Evolutionary conservation across 1,140 invertebrate genomes (phyloP), one percentile per base, ranked within the genome.

Genomic region (Ooceraea biroi): DNA sequence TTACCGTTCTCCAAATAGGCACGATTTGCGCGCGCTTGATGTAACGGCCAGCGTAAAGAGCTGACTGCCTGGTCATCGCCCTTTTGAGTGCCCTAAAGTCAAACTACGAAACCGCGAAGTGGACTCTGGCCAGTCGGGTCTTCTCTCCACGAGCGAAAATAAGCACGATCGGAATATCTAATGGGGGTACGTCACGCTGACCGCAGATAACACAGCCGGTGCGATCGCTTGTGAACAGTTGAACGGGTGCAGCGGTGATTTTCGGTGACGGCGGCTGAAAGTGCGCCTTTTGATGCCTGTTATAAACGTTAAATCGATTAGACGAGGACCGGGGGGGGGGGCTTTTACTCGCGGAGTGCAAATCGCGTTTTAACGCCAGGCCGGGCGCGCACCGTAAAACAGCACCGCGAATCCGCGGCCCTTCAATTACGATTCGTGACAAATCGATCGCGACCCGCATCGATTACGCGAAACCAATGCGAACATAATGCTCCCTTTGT

Each of bases 261-360:
- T 76, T 76, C 60, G 82, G 36, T 36, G 36, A 50, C 36, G 30
- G 71, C 57, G 68, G 55, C 27, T 55, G 78, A 69, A 72, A 73
- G 44, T 27, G 57, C 27, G 68, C 69, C 58, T 82, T 82, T 82
- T 73, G 78, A 74, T 52, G 78, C 30, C 58, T 19, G 78, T 82
- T 80, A 80, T 80, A 80, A 80, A 80, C 76, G 76, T 71, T 80
- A 69, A 80, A 80, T 80, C 76, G 76, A 69, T 80, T 80, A 80
- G 76, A 69, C 76, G 41, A 19, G 22, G 27, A 8, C 14, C 73
- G 44, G 48, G 76, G 36, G 7, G 36, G 17, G 52, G 14, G 52
- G 76, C 76, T 80, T 80, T 80, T 80, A 80, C 65, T 36, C 50
- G 36, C 36, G 14, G 22, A 0, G 36, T 50, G 12, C 50, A 44